Percentiles rank a stretch among this genome's conserved stretches.
Evolutionary conservation across 2,113 vertebrate species (phyloP).

Genomic region (Sinocyclocheilus grahami): DNA sequence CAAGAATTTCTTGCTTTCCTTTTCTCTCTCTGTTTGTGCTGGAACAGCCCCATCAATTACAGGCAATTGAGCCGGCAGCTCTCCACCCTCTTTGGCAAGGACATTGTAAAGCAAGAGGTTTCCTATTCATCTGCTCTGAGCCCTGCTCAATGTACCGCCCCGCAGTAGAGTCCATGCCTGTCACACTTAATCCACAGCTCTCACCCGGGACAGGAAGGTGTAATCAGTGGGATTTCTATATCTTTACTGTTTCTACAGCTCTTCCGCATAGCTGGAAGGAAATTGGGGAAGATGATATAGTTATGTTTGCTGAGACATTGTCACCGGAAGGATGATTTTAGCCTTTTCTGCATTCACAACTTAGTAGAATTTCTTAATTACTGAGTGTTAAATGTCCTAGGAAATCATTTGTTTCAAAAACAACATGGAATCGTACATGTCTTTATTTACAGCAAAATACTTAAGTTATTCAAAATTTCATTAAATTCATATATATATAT

Average conservation of each 20-base stretch:
- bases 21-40: constrained; percentile 30
- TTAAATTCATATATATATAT: background rate
- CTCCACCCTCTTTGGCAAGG: constrained; percentile 35
- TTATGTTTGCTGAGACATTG: background rate
- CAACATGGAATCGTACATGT: background rate
- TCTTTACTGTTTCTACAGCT: background rate
- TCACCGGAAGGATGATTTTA: background rate
- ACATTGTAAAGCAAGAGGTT: constrained; percentile 6
- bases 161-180: constrained; percentile 32
- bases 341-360: background rate
- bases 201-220: constrained; percentile 23
- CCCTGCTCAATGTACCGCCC: background rate
- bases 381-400: background rate
- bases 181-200: constrained; percentile 42
- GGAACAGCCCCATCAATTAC: constrained; percentile 42
- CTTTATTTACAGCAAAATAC: too few relatives aligned
- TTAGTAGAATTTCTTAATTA: background rate
- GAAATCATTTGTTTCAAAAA: background rate
- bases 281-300: background rate
- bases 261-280: background rate
- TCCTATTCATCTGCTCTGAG: constrained; percentile 29
- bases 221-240: constrained; percentile 28
- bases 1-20: constrained; percentile 40
- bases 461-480: background rate
- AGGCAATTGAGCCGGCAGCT: constrained; percentile 22